phyloP scores from a whole-genome alignment of 2,113 vertebrate species.

The Todiramphus saurophagus region DNA sequence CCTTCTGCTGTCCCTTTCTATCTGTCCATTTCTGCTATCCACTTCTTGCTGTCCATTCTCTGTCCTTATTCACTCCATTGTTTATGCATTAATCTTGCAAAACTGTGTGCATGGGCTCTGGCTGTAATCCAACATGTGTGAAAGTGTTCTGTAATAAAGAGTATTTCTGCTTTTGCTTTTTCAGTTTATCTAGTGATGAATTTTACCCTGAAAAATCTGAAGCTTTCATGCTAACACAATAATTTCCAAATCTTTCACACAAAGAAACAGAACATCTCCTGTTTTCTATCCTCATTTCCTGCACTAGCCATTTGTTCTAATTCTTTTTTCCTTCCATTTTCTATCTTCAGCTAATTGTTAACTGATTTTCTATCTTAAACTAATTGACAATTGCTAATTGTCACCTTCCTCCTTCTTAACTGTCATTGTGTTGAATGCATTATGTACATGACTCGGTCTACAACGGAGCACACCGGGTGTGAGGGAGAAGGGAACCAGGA shows the following conservation, averaged over 20 bases:
- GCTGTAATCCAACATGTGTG: background rate
- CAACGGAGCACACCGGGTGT: accelerated
- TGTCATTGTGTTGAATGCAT: background rate
- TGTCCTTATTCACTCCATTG: background rate
- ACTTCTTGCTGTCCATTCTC: background rate
- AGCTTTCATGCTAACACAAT: background rate
- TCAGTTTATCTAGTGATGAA: background rate
- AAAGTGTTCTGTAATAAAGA: background rate
- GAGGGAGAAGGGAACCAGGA: background rate
- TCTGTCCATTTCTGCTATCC: too few species aligned
- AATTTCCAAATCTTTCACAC: background rate
- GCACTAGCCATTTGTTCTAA: background rate
- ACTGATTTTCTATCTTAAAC: background rate
- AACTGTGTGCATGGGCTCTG: background rate
- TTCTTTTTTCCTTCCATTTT: background rate
- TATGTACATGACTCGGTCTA: background rate
- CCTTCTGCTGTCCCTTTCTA: too few species aligned
- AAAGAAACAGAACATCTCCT: background rate
- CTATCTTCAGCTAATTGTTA: background rate
- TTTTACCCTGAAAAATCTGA: background rate
- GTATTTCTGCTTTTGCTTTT: background rate
- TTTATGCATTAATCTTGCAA: background rate
- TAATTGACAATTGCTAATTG: background rate
- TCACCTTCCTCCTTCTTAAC: background rate
- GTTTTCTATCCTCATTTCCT: background rate